These are phyloP conservation scores for Cichladusa arquata DNA, from an alignment of 2,113 vertebrate genomes.

Conservation along the genomic window DNA sequence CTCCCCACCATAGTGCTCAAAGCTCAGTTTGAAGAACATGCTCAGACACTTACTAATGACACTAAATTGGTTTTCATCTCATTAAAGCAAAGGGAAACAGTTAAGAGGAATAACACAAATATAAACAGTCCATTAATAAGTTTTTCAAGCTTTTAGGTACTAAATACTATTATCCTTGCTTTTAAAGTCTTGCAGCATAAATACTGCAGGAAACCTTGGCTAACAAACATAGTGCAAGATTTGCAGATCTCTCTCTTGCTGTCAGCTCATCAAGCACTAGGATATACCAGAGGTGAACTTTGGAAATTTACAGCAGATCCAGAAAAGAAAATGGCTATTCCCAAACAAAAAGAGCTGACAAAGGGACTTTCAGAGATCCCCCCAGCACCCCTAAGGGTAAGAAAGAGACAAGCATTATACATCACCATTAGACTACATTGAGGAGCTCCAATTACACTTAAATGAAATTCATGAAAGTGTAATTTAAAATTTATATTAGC, in stretches of 20 bases:
- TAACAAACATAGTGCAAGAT: not conserved
- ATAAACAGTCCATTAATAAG: not conserved
- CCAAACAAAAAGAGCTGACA: not conserved
- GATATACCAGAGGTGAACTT: not conserved
- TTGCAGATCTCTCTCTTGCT: not conserved
- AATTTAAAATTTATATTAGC: not conserved
- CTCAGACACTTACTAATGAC: constrained; percentile 30
- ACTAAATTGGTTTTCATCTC: constrained; percentile 13
- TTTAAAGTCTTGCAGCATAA: not conserved
- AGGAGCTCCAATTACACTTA: not conserved
- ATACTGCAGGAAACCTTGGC: not conserved
- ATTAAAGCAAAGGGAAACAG: constrained; percentile 21
- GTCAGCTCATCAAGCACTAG: not conserved
- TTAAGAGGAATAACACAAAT: constrained; percentile 16
- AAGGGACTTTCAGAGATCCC: not conserved
- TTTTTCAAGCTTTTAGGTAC: constrained; percentile 17
- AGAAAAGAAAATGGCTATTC: not conserved
- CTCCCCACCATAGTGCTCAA: not conserved
- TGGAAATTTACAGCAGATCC: not conserved
- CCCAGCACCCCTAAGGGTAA: not conserved
- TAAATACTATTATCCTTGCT: not conserved
- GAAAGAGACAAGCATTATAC: not conserved
- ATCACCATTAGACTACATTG: not conserved
- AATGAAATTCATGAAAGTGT: not conserved
- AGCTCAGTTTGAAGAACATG: not conserved